Percentiles rank a stretch among this genome's conserved stretches.
These are phyloP conservation scores for Drosophila asahinai DNA, from an alignment of 1,140 invertebrate species.

Conservation along the genomic window DNA sequence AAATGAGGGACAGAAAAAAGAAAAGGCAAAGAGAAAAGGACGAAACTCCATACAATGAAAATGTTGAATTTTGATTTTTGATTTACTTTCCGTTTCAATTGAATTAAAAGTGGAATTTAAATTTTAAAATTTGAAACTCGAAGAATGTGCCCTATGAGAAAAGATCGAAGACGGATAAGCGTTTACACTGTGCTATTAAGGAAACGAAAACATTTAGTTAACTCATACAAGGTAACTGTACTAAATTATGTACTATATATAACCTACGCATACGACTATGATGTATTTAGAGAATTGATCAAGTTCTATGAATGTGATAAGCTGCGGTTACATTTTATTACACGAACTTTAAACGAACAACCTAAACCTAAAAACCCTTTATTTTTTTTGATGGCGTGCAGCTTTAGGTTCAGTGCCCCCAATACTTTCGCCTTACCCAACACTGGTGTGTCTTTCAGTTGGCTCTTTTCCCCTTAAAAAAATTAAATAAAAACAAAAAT, in stretches of 20 bases:
- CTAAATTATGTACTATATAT: conserved; percentile 59
- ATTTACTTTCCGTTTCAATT: conserved; percentile 23
- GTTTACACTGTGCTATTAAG: conserved; percentile 71
- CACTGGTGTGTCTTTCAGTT: conserved; percentile 13
- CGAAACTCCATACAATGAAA: conserved; percentile 9
- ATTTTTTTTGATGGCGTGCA: conserved; percentile 13
- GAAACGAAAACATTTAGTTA: conserved; percentile 65
- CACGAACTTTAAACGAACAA: conserved; percentile 29
- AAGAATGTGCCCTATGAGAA: conserved; percentile 62
- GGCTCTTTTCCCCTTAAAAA: not conserved
- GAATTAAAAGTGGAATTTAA: conserved; percentile 6
- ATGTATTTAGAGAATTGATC: conserved; percentile 57
- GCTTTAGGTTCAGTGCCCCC: conserved; percentile 10
- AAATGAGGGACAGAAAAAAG: conserved; percentile 6
- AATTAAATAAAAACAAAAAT: not conserved
- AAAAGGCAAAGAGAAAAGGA: not conserved
- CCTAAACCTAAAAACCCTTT: not conserved
- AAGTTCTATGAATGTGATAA: conserved; percentile 74
- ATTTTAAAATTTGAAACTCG: conserved; percentile 18
- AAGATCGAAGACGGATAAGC: conserved; percentile 19
- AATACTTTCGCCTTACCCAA: conserved; percentile 39
- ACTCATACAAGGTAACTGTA: conserved; percentile 64
- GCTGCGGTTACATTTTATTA: conserved; percentile 57
- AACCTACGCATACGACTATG: conserved; percentile 39
- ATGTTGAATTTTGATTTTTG: conserved; percentile 26